These are phyloP conservation scores for Hemistola chrysoprasaria DNA, from an alignment of 2,888 invertebrate species.

Conservation along the genomic window DNA sequence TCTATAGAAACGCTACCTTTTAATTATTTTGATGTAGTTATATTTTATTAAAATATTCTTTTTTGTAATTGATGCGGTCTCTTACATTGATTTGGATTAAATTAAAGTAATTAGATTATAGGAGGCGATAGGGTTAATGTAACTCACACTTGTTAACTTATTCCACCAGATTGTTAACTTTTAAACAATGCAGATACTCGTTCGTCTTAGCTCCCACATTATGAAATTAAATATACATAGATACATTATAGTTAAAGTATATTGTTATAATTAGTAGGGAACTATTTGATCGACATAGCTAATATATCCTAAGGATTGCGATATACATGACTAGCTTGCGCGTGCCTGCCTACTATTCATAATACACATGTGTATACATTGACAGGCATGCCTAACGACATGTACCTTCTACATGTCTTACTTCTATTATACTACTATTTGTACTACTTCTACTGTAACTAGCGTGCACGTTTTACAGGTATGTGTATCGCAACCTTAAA, in stretches of 20 bases:
- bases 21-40: constrained; percentile 34
- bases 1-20: constrained; percentile 37
- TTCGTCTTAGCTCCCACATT: constrained; percentile 56
- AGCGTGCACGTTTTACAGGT: too few relatives aligned
- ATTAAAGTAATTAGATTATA: constrained; percentile 24
- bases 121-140: constrained; percentile 21
- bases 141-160: constrained; percentile 28
- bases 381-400: too few relatives aligned
- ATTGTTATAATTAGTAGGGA: constrained; percentile 26
- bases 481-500: too few relatives aligned
- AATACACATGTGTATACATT: too few relatives aligned
- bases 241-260: constrained; percentile 54
- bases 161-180: constrained; percentile 34
- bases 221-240: constrained; percentile 43
- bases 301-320: too few relatives aligned
- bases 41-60: constrained; percentile 21
- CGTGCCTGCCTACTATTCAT: too few relatives aligned
- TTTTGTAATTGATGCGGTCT: constrained; percentile 17
- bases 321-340: too few relatives aligned
- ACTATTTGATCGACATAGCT: constrained; percentile 30
- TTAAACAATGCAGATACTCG: constrained; percentile 42
- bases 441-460: too few relatives aligned
- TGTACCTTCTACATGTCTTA: too few relatives aligned
- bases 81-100: constrained; percentile 26
- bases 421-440: too few relatives aligned